These are phyloP conservation scores for Papilio demoleus DNA, from an alignment of 2,888 invertebrate genomes.

Conservation along the genomic window DNA sequence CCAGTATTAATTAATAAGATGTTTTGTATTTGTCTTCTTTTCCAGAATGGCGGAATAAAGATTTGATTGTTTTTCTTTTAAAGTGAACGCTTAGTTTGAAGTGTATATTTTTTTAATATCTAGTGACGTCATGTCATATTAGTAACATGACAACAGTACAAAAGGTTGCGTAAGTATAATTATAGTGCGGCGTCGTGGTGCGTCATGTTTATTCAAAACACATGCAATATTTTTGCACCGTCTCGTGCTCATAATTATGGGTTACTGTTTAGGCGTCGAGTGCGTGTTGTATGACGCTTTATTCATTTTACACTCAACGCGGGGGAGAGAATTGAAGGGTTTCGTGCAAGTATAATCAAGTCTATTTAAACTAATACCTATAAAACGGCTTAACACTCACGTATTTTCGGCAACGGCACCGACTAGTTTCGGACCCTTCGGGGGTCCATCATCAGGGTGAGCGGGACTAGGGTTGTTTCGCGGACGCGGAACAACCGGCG, in stretches of 20 bases:
- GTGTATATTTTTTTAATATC: not conserved
- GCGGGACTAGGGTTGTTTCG: no score
- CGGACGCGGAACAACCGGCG: no score
- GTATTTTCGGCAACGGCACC: no score
- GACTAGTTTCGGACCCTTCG: no score
- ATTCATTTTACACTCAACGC: slow-evolving; percentile 34
- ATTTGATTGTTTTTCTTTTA: no score
- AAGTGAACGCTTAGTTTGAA: no score
- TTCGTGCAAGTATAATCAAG: slow-evolving; percentile 17
- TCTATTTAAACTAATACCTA: no score
- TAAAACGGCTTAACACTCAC: no score
- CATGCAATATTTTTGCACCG: slow-evolving; percentile 37
- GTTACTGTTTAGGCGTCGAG: slow-evolving; percentile 37
- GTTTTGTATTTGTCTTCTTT: no score
- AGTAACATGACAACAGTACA: not conserved
- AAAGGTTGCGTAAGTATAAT: slow-evolving; percentile 26
- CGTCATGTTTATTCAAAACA: slow-evolving; percentile 39
- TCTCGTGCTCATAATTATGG: slow-evolving; percentile 33
- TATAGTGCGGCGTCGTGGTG: slow-evolving; percentile 26
- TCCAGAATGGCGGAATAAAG: no score
- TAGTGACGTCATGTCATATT: not conserved
- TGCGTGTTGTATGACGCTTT: slow-evolving; percentile 23
- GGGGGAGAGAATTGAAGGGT: slow-evolving; percentile 19
- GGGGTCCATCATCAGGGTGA: no score
- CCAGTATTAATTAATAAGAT: no score